These are phyloP conservation scores for Trileptium ribeirensis DNA, from an alignment of 2,888 invertebrate species.

Conservation along the genomic window DNA sequence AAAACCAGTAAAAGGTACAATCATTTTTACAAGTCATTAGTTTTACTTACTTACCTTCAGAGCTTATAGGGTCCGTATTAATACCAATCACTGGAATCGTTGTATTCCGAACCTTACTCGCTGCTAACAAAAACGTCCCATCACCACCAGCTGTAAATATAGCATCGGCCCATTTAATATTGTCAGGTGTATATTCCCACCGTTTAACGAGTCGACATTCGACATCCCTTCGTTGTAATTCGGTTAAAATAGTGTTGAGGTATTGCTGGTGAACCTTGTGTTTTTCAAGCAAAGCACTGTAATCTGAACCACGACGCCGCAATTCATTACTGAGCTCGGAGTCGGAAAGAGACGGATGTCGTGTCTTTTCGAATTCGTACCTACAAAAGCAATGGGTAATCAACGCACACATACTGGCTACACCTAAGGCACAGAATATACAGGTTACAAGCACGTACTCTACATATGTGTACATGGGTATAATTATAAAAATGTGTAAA, in stretches of 20 bases:
- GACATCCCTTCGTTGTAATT: slow-evolving; percentile 60
- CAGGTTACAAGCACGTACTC: too few species aligned
- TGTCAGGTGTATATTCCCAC: slow-evolving; percentile 60
- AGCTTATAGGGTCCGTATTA: slow-evolving; percentile 79
- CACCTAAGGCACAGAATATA: too few species aligned
- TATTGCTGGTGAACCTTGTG: slow-evolving; percentile 69
- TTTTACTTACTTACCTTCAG: too few species aligned
- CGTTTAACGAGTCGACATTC: slow-evolving; percentile 61
- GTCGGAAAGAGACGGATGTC: background rate
- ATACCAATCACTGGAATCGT: slow-evolving; percentile 90
- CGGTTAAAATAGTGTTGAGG: slow-evolving; percentile 49
- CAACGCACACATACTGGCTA: too few species aligned
- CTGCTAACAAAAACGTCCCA: slow-evolving; percentile 89
- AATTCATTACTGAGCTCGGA: slow-evolving; percentile 55
- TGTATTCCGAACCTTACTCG: slow-evolving; percentile 68
- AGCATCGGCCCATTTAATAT: slow-evolving; percentile 80
- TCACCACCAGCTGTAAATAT: slow-evolving; percentile 72
- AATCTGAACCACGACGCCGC: slow-evolving; percentile 74
- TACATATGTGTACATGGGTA: too few species aligned
- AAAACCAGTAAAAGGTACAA: too few species aligned
- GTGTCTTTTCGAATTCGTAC: background rate
- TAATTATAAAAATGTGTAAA: too few species aligned
- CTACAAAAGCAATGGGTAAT: slow-evolving; percentile 28
- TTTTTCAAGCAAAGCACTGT: slow-evolving; percentile 66
- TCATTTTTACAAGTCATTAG: too few species aligned